Evolutionary conservation across 2,797 vertebrate genomes (phyloP), one percentile per base, ranked within the genome.

Genomic region (Lacerta viridis): DNA sequence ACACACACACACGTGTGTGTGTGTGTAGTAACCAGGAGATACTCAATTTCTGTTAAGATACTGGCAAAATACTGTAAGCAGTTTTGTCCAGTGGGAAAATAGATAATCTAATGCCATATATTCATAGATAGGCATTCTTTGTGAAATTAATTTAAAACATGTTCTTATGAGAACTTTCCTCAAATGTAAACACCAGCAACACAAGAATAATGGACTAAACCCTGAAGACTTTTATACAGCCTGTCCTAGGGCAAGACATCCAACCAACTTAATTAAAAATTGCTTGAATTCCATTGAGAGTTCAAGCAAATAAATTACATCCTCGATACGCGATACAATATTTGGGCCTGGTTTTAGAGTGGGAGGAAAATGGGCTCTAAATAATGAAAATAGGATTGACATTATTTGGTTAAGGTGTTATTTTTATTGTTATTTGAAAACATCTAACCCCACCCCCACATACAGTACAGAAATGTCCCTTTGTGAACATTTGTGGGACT

Each of bases 251-350:
- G 69, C 43, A 89, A 94, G 93, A 90, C 69, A 87, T 55, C 43
- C 59, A 90, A 88, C 2, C 89, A 82, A 88, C 91, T 93, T 88
- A 83, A 90, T 92, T 80, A 90, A 66, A 90, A 93, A 91, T 13
- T 87, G 83, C 88, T 80, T 77, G 87, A 93, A 94, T 91, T 88
- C 75, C 86, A 90, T 7, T n/a, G 50, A 88, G 41, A 78, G 39
- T 86, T 90, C 86, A 87, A 93, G 33, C 59, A 93, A 90, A 84
- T 86, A 84, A 64, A 87, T 91, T 88, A 91, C 89, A 89, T 79
- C 68, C 74, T 90, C n/a, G 61, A 18, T 86, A 3, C 10, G 85
- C 39, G 33, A 90, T 89, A 23, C 9, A 85, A 3, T 80, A 92
- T 80, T 88, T 91, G 85, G 78, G 84, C 11, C 78, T 82, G 83